These are phyloP conservation scores for Psephotus haematonotus DNA, from an alignment of 2,113 vertebrate genomes.

Conservation along the genomic window DNA sequence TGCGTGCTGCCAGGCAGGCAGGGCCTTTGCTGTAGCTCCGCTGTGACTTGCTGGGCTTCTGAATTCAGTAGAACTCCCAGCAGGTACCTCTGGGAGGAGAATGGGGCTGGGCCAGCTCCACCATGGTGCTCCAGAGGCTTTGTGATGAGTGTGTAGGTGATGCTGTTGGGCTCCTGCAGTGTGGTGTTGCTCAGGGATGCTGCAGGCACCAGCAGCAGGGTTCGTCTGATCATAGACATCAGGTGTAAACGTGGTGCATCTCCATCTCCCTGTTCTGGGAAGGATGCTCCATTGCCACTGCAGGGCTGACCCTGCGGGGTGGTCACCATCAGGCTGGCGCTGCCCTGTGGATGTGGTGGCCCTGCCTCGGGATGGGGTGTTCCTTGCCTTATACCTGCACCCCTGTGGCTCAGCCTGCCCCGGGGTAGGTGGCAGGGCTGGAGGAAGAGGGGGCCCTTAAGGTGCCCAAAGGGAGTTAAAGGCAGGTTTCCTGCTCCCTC, in stretches of 20 bases:
- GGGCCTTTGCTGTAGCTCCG: background rate
- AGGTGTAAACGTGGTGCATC: accelerated
- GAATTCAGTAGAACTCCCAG: background rate
- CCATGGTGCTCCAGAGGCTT: accelerated
- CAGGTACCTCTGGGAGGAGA: background rate
- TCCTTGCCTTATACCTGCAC: background rate
- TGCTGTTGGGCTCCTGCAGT: accelerated
- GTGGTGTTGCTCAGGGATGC: background rate
- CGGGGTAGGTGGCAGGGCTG: background rate
- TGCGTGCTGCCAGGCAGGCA: background rate
- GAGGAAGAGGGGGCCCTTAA: background rate
- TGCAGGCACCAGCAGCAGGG: background rate
- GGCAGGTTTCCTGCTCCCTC: background rate
- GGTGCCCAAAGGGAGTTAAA: background rate
- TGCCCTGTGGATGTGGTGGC: background rate
- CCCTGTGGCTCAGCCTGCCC: background rate
- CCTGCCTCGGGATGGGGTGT: background rate
- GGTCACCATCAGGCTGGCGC: background rate
- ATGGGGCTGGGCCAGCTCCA: background rate
- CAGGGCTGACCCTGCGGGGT: background rate
- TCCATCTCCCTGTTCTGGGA: background rate
- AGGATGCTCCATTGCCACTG: background rate
- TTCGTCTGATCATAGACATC: accelerated
- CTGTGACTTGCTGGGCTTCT: background rate
- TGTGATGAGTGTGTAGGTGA: background rate